phyloP scores from a whole-genome alignment of 2,113 vertebrate species.

The Anseranas semipalmata region DNA sequence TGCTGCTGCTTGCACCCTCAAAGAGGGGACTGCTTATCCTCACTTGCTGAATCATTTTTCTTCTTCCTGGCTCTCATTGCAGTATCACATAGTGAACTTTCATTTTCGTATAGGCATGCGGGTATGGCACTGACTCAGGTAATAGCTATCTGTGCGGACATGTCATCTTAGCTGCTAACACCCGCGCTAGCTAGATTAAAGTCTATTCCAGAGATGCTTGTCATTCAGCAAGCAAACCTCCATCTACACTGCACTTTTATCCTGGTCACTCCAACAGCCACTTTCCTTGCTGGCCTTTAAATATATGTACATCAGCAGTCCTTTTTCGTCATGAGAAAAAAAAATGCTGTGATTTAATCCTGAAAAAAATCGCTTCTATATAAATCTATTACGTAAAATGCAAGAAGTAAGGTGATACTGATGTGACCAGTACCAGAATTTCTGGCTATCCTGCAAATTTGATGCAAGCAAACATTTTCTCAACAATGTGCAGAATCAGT shows the following conservation, averaged over 20 bases:
- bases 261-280: not conserved
- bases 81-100: not conserved
- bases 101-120: not conserved
- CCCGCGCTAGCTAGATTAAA: not conserved
- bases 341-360: not conserved
- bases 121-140: not conserved
- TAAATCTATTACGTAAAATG: not conserved
- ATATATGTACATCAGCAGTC: not conserved
- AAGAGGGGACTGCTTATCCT: not conserved
- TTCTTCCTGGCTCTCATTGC: not conserved
- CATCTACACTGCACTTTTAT: not conserved
- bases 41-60: accelerated
- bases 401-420: not conserved
- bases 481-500: not conserved
- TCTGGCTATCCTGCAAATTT: not conserved
- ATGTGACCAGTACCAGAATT: not conserved
- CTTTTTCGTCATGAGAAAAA: not conserved
- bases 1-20: not conserved
- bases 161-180: not conserved
- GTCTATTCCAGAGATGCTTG: not conserved
- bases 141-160: not conserved
- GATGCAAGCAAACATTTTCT: not conserved
- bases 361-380: not conserved
- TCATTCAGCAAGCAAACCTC: not conserved
- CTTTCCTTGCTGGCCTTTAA: not conserved